phyloP scores from a whole-genome alignment of 2,113 vertebrate species.

The Mesitornis unicolor region DNA sequence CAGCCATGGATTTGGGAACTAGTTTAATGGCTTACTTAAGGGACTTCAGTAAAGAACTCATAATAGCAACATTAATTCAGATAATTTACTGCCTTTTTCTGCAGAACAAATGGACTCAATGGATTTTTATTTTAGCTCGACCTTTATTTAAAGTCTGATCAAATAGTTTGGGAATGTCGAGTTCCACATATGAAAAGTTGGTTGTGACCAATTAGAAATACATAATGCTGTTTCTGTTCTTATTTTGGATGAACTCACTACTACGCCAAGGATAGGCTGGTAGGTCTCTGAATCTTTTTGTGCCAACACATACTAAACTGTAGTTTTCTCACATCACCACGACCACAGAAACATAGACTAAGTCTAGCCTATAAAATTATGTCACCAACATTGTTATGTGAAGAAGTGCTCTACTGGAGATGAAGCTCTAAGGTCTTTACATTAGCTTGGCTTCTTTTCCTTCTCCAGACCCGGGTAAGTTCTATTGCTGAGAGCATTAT shows the following conservation, averaged over 20 bases:
- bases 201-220: slow-evolving; percentile 6
- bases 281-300: neutral
- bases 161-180: slow-evolving; percentile 36
- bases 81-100: neutral
- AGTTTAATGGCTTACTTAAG: neutral
- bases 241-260: neutral
- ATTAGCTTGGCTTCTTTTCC: neutral
- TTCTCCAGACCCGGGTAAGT: neutral
- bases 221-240: slow-evolving; percentile 41
- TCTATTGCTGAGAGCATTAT: neutral
- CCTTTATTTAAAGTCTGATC: slow-evolving; percentile 21
- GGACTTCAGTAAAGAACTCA: neutral
- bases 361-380: neutral
- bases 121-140: slow-evolving; percentile 15
- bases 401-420: neutral
- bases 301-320: neutral
- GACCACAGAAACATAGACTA: neutral
- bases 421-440: neutral
- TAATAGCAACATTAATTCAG: neutral
- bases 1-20: neutral
- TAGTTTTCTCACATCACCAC: neutral
- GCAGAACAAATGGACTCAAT: neutral
- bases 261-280: neutral
- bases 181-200: neutral
- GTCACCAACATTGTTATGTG: neutral